Evolutionary conservation across 2,113 vertebrate genomes (phyloP).

Genomic region (Strigops habroptila): DNA sequence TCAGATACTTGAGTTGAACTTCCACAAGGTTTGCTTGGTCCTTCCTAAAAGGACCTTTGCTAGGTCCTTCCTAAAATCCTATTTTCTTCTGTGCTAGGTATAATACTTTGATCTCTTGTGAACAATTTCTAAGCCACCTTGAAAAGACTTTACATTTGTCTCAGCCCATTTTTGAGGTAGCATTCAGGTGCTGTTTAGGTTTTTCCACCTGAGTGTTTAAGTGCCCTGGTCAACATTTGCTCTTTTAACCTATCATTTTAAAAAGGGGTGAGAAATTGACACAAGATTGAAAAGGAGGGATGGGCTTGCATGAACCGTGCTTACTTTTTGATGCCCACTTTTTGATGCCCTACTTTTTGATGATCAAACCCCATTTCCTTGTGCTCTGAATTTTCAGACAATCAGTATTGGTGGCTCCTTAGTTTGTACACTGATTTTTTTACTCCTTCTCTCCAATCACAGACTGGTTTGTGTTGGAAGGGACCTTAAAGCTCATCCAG

Average conservation of each 20-base stretch:
- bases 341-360: too few relatives aligned
- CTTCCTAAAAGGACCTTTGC: neutral
- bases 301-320: neutral
- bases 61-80: neutral
- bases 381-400: neutral
- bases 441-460: fast-evolving
- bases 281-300: neutral
- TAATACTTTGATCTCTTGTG: neutral
- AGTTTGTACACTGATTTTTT: neutral
- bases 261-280: neutral
- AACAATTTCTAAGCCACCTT: neutral
- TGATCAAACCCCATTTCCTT: neutral
- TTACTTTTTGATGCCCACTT: neutral
- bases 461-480: neutral
- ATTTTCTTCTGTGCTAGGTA: neutral
- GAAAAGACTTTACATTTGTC: neutral
- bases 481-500: neutral
- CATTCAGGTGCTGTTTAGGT: neutral
- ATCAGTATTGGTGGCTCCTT: fast-evolving
- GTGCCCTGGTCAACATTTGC: neutral
- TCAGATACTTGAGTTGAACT: slow-evolving; percentile 18
- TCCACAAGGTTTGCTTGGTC: slow-evolving; percentile 19
- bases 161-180: neutral
- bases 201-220: neutral
- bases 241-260: neutral